These are phyloP conservation scores for Accipiter cooperii DNA, from an alignment of 2,113 vertebrate species.

Conservation along the genomic window DNA sequence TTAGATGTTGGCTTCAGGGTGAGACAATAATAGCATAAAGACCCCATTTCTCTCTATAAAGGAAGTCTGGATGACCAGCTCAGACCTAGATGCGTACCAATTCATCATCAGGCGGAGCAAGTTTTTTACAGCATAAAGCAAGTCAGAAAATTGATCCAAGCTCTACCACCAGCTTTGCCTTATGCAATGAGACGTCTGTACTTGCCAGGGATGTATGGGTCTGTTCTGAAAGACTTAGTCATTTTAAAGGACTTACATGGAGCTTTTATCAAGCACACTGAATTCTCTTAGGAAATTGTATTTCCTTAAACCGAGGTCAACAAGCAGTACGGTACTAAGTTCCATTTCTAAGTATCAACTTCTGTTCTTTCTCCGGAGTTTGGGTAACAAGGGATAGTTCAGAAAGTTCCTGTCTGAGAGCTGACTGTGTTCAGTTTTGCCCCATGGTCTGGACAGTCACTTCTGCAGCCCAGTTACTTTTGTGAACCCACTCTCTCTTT, in stretches of 20 bases:
- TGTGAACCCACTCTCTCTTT: background rate
- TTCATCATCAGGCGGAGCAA: background rate
- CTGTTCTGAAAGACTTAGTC: background rate
- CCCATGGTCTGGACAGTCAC: background rate
- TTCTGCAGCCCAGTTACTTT: background rate
- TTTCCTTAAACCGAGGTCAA: background rate
- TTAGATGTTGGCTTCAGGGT: background rate
- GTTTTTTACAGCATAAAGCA: background rate
- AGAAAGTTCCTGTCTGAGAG: background rate
- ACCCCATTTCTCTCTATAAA: background rate
- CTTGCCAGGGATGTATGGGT: background rate
- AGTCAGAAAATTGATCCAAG: background rate
- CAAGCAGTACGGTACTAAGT: background rate
- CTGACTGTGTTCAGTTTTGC: background rate
- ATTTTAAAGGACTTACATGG: background rate
- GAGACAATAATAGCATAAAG: background rate
- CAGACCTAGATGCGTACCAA: background rate
- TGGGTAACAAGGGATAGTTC: background rate
- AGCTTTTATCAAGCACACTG: background rate
- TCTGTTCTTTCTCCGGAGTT: background rate
- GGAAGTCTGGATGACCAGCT: background rate
- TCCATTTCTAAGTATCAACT: background rate
- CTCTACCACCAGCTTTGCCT: background rate
- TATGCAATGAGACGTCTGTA: background rate
- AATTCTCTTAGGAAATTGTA: background rate